Percentiles rank a stretch among this genome's conserved stretches.
Conservation (phyloP, 2,888 invertebrate genomes). For the Drosophila aldrichi region DNA sequence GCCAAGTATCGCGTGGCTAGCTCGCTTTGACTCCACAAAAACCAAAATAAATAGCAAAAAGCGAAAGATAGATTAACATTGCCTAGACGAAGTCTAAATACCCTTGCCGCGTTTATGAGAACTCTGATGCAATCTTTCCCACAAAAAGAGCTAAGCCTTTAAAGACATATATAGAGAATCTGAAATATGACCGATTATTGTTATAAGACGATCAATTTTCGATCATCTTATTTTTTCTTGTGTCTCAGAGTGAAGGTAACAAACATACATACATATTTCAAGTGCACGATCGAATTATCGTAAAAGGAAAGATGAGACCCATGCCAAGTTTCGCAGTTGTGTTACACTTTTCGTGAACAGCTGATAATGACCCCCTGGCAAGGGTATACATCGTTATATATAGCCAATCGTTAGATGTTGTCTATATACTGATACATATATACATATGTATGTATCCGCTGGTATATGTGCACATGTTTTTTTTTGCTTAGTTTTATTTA, state of each 20-base stretch:
- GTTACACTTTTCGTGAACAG: background rate
- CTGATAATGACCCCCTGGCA: background rate
- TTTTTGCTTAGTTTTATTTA: background rate
- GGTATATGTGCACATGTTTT: background rate
- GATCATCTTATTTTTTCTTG: no score
- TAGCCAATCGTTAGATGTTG: slow-evolving; percentile 16
- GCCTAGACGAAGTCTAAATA: background rate
- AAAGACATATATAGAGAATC: background rate
- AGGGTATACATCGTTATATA: slow-evolving; percentile 15
- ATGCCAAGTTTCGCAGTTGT: slow-evolving; percentile 1
- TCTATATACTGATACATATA: slow-evolving; percentile 7
- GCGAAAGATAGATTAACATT: slow-evolving; percentile 2
- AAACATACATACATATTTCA: no score
- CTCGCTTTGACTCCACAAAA: slow-evolving; percentile 14
- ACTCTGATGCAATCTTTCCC: background rate
- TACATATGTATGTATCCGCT: background rate
- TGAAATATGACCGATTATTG: background rate
- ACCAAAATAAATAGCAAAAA: slow-evolving; percentile 17
- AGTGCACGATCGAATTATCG: background rate
- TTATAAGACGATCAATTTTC: background rate
- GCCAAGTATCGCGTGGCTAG: slow-evolving; percentile 33
- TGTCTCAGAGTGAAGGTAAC: no score
- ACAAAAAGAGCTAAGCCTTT: no score
- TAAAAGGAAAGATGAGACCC: background rate
- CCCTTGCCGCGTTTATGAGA: background rate